Percentiles rank a stretch among this genome's conserved stretches.
These are phyloP conservation scores for Bombus haemorrhoidalis DNA, from an alignment of 1,140 invertebrate genomes.

Conservation along the genomic window DNA sequence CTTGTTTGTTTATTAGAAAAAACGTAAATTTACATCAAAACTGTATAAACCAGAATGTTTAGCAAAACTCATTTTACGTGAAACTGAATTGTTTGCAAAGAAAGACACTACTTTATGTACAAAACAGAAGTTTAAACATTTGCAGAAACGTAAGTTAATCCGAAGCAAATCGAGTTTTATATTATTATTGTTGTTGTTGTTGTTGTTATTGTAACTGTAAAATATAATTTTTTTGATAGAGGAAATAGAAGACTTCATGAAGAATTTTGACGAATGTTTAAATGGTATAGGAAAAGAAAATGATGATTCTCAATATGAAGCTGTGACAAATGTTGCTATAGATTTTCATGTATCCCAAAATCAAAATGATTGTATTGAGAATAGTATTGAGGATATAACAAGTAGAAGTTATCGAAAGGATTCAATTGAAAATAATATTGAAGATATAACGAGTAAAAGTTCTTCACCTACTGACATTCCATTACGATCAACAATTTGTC, in stretches of 20 bases:
- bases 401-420: not conserved
- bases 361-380: not conserved
- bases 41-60: conserved; percentile 1
- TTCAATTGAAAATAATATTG: not conserved
- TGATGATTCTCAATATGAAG: conserved; percentile 61
- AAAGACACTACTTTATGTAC: not conserved
- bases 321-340: conserved; percentile 62
- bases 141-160: conserved; percentile 29
- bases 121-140: conserved; percentile 14
- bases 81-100: not conserved
- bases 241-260: conserved; percentile 70
- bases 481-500: not conserved
- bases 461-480: not conserved
- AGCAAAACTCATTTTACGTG: conserved; percentile 1
- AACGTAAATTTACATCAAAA: conserved; percentile 33
- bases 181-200: no score
- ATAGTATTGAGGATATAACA: not conserved
- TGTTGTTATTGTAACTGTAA: not conserved
- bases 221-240: conserved; percentile 58
- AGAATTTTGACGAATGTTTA: conserved; percentile 61
- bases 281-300: conserved; percentile 34
- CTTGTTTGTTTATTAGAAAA: conserved; percentile 37
- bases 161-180: not conserved
- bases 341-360: conserved; percentile 53
- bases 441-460: conserved; percentile 16